A percentile compares a stretch with the other conserved stretches of the same genome.
Conservation (phyloP, 1,140 invertebrate species). For the Drosophila ananassae region DNA sequence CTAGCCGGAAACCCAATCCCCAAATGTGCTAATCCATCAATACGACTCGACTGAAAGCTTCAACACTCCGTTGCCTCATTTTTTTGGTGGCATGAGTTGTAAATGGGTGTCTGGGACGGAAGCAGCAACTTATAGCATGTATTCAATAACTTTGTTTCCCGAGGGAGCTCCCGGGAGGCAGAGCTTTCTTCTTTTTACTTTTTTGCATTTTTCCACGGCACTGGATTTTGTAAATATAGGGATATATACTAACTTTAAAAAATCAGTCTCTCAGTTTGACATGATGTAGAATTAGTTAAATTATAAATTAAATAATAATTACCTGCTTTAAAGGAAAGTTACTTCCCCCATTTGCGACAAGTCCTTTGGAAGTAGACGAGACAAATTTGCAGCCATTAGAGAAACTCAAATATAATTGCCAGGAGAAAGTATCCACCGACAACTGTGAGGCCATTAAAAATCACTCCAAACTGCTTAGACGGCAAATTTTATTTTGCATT, state of each 20-base stretch:
- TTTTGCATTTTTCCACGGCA: background rate
- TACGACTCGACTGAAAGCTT: slow-evolving; percentile 33
- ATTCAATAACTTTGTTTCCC: slow-evolving; percentile 23
- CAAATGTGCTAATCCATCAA: slow-evolving; percentile 69
- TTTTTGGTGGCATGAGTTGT: slow-evolving; percentile 1
- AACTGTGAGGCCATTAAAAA: slow-evolving; percentile 72
- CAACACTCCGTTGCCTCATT: slow-evolving; percentile 33
- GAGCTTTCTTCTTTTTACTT: background rate
- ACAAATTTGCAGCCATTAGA: slow-evolving; percentile 44
- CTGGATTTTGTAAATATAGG: background rate
- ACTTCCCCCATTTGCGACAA: background rate
- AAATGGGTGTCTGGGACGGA: slow-evolving; percentile 10
- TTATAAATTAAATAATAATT: background rate
- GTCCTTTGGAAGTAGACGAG: slow-evolving; percentile 7
- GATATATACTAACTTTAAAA: background rate
- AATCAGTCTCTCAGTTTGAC: too few relatives aligned
- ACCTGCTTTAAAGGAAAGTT: background rate
- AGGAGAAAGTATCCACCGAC: slow-evolving; percentile 24
- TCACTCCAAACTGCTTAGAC: slow-evolving; percentile 72
- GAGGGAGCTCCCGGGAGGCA: background rate
- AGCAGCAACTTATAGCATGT: slow-evolving; percentile 52
- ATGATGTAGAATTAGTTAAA: background rate
- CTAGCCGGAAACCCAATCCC: slow-evolving; percentile 41
- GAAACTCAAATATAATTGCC: slow-evolving; percentile 41
- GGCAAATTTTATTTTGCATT: slow-evolving; percentile 65